A percentile compares a stretch with the other conserved stretches of the same genome.
Evolutionary conservation across 2,797 vertebrate genomes (phyloP).

Genomic region (Peromyscus attwateri): DNA sequence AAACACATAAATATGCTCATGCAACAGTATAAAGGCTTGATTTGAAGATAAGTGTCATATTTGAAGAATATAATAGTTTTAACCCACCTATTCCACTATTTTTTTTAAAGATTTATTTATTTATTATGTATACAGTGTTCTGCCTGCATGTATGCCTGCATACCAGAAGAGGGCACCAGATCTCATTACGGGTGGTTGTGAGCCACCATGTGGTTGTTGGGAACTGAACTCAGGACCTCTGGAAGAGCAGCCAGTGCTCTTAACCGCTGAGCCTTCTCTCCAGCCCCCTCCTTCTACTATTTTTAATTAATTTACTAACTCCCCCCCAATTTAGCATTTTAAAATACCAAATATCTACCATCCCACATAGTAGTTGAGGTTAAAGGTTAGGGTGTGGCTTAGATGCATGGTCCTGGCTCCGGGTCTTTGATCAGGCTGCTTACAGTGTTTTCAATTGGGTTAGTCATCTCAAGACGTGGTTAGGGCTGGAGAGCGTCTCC

Average conservation of each 20-base stretch:
- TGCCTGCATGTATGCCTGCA: too few relatives aligned
- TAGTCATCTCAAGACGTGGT: background rate
- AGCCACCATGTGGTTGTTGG: too few relatives aligned
- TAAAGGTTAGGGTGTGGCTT: background rate
- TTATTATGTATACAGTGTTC: too few relatives aligned
- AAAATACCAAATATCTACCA: background rate
- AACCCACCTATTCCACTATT: background rate
- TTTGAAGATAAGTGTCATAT: background rate
- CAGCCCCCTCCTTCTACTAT: background rate
- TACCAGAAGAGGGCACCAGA: too few relatives aligned
- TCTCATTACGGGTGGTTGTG: too few relatives aligned
- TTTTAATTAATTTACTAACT: background rate
- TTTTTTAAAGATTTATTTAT: too few relatives aligned
- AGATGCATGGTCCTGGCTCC: background rate
- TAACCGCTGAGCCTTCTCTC: too few relatives aligned
- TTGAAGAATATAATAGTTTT: background rate
- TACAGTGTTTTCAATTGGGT: background rate
- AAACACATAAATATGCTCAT: background rate
- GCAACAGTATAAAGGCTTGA: background rate
- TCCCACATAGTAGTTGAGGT: background rate
- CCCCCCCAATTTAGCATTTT: background rate
- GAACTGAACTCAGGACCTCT: too few relatives aligned
- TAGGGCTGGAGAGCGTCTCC: background rate
- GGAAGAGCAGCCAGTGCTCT: too few relatives aligned
- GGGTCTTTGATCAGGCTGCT: background rate